phyloP scores from a whole-genome alignment of 2,888 invertebrate species.

The Thera britannica region DNA sequence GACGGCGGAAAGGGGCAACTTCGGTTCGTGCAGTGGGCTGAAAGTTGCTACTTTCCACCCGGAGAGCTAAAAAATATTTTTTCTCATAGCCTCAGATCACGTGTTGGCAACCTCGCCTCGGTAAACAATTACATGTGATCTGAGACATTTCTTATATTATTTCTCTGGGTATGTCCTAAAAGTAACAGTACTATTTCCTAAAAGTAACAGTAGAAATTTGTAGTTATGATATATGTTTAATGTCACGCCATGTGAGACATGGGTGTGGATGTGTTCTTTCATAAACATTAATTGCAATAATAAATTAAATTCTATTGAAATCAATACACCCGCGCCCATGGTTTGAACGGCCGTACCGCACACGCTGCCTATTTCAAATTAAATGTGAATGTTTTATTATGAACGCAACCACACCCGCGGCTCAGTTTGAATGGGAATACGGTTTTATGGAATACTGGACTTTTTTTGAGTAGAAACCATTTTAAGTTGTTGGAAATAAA shows the following conservation, averaged over 20 bases:
- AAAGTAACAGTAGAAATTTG: too few relatives aligned
- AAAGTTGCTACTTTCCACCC: too few relatives aligned
- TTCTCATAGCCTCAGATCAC: too few relatives aligned
- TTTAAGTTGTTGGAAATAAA: background rate
- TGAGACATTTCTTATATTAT: too few relatives aligned
- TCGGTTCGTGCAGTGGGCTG: too few relatives aligned
- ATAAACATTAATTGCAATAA: conserved; percentile 11
- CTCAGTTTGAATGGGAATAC: conserved; percentile 21
- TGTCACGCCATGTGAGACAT: conserved; percentile 48
- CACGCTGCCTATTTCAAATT: conserved; percentile 40
- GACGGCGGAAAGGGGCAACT: too few relatives aligned
- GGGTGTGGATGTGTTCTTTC: conserved; percentile 61
- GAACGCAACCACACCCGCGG: conserved; percentile 64
- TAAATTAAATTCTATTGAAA: conserved; percentile 3
- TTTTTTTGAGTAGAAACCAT: background rate
- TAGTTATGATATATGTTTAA: background rate
- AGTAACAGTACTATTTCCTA: too few relatives aligned
- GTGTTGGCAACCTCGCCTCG: too few relatives aligned
- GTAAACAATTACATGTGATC: too few relatives aligned
- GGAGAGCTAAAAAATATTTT: too few relatives aligned
- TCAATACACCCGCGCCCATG: conserved; percentile 64
- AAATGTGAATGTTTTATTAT: conserved; percentile 29
- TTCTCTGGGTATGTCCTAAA: too few relatives aligned
- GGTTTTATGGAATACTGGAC: conserved; percentile 7
- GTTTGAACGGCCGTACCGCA: conserved; percentile 48